A percentile compares a stretch with the other conserved stretches of the same genome.
Conservation (phyloP, 2,888 invertebrate species). For the Andrena fulva region DNA sequence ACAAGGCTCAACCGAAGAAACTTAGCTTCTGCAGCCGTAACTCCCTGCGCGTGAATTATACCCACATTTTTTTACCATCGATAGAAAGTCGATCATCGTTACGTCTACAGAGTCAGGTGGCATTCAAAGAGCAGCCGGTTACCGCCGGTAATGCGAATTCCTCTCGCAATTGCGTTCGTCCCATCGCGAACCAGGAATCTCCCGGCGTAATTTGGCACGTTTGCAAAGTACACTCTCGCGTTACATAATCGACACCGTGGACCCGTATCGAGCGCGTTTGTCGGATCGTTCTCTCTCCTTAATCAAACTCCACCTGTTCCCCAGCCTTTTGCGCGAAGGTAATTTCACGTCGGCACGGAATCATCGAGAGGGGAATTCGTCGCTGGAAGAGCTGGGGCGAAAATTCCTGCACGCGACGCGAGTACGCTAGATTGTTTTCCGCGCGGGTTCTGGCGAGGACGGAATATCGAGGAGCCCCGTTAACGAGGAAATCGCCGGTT, state of each 20-base stretch:
- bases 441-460: neutral
- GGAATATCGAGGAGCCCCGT: slow-evolving; percentile 1
- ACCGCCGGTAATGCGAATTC: slow-evolving; percentile 17
- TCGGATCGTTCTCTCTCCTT: too few relatives aligned
- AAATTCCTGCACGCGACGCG: neutral
- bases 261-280: slow-evolving; percentile 22
- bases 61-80: slow-evolving; percentile 1
- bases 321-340: too few relatives aligned
- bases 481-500: slow-evolving; percentile 16
- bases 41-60: neutral
- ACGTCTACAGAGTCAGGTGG: neutral
- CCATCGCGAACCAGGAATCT: slow-evolving; percentile 4
- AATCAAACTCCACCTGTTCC: too few relatives aligned
- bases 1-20: too few relatives aligned
- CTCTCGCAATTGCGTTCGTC: neutral
- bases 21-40: neutral
- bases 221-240: neutral
- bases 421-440: neutral
- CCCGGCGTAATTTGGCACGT: neutral
- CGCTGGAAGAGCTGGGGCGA: neutral
- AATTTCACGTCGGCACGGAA: neutral
- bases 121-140: neutral
- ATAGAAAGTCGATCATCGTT: slow-evolving; percentile 18
- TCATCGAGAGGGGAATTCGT: neutral
- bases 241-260: slow-evolving; percentile 32